Evolutionary conservation across 2,113 vertebrate genomes (phyloP).

Genomic region (Camelus bactrianus): DNA sequence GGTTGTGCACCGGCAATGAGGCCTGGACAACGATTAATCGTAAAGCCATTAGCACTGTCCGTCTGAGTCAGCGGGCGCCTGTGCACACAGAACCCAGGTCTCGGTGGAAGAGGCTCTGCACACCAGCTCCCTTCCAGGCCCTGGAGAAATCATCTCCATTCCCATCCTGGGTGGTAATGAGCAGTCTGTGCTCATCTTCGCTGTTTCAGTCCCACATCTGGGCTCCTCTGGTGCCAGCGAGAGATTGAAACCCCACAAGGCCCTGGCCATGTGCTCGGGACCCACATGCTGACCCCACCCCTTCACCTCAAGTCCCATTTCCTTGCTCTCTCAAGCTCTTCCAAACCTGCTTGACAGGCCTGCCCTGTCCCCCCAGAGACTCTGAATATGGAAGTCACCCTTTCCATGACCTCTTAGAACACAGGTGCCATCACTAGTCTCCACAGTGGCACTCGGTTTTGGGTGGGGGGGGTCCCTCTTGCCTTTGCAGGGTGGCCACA

Average conservation of each 20-base stretch:
- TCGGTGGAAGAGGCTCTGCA: not conserved
- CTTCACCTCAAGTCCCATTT: not conserved
- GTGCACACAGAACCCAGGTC: accelerated
- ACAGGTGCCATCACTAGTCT: not conserved
- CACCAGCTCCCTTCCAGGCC: not conserved
- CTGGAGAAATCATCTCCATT: not conserved
- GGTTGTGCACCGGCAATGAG: slow-evolving; percentile 90
- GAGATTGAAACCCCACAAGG: not conserved
- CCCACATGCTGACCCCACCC: not conserved
- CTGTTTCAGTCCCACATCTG: not conserved
- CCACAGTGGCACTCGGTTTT: not conserved
- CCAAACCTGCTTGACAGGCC: not conserved
- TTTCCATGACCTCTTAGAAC: not conserved
- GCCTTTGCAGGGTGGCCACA: not conserved
- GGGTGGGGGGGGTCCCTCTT: too few relatives aligned
- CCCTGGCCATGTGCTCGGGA: too few relatives aligned
- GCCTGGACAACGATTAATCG: slow-evolving; percentile 82
- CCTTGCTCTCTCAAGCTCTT: not conserved
- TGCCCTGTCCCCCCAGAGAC: not conserved
- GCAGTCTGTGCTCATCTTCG: not conserved
- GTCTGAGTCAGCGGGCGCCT: not conserved
- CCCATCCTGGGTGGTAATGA: not conserved
- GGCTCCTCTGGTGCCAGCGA: not conserved
- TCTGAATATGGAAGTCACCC: not conserved
- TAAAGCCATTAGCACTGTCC: not conserved